Base-by-base conservation (phyloP, 1,140 invertebrate genomes). In the Pinna nobilis region DNA sequence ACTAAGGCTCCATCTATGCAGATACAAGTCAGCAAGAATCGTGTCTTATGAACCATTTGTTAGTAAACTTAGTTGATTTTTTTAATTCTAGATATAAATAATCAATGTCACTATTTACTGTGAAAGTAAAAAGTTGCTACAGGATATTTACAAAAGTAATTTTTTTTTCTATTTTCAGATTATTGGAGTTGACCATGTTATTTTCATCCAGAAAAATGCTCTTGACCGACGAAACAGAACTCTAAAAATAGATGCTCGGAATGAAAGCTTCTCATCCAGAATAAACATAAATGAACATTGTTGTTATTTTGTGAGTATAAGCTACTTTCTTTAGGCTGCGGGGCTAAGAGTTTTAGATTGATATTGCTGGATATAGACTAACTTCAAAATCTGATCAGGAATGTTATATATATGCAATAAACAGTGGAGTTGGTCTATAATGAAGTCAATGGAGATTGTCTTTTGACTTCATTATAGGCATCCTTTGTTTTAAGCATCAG, bases 131-230 rank as follows among this genome's bases (percentile, higher is more conserved):
- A n/a, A n/a, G n/a, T n/a, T n/a, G n/a, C n/a, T n/a, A n/a, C n/a
- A n/a, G n/a, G n/a, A 20, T 47, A 47, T 18, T 47, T 15, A 18
- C 44, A 15, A 47, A 0, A 20, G 30, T n/a, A 9, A 28, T 59
- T 51, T 50, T 41, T 39, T 41, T 28, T 37, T 49, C 35, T 76
- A 85, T 76, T 91, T 91, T 64, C 90, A 97, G 95, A 95, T 98
- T 82, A 96, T 97, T 83, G 96, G 97, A 32, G 96, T 98, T 0
- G 97, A 99, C 84, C 94, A 93, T 89, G 93, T 98, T 30, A 95
- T 93, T 86, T 99, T 98, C 89, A 94, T 96, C 78, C 97, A 99
- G 90, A 96, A 94, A 88, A 99, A 99, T 89, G 92, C 93, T 72
- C 90, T 98, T 75, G 94, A 98, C 88, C 90, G 94, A 70, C 90